Evolutionary conservation across 2,888 invertebrate genomes (phyloP).

Genomic region (Brachycybe producta): DNA sequence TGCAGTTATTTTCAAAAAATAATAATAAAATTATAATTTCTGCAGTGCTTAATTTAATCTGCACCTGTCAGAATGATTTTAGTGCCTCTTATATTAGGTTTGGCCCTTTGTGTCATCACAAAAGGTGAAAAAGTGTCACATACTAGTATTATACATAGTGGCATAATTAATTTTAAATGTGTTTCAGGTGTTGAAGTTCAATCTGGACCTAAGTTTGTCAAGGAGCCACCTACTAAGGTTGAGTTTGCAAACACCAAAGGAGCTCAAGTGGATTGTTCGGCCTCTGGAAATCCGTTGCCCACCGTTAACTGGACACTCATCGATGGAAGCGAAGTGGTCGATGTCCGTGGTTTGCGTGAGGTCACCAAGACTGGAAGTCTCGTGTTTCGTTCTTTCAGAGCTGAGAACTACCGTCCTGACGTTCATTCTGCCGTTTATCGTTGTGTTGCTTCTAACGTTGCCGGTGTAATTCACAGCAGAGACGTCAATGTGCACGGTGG

Average conservation of each 20-base stretch:
- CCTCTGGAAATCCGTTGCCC: constrained; percentile 6
- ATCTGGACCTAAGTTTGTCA: not conserved
- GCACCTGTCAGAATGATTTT: too few relatives aligned
- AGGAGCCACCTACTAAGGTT: constrained; percentile 12
- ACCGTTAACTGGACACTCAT: constrained; percentile 6
- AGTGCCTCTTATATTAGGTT: too few relatives aligned
- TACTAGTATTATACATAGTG: too few relatives aligned
- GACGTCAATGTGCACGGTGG: constrained; percentile 30
- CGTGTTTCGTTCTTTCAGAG: constrained; percentile 28
- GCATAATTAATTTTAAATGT: too few relatives aligned
- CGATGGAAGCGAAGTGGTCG: constrained; percentile 80
- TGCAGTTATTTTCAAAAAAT: too few relatives aligned
- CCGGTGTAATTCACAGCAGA: constrained; percentile 29
- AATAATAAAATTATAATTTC: too few relatives aligned
- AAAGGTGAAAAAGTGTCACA: too few relatives aligned
- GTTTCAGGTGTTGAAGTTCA: not conserved
- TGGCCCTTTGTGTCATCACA: too few relatives aligned
- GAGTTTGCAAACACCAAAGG: constrained; percentile 9
- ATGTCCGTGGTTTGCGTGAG: constrained; percentile 75
- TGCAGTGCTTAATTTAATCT: too few relatives aligned
- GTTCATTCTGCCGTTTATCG: constrained; percentile 29
- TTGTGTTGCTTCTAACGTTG: constrained; percentile 28
- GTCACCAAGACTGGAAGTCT: constrained; percentile 36
- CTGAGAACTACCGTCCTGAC: constrained; percentile 23
- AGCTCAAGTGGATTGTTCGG: constrained; percentile 1